Evolutionary conservation across 2,113 vertebrate genomes (phyloP), one percentile per base, ranked within the genome.

Genomic region (Ascaphus truei): DNA sequence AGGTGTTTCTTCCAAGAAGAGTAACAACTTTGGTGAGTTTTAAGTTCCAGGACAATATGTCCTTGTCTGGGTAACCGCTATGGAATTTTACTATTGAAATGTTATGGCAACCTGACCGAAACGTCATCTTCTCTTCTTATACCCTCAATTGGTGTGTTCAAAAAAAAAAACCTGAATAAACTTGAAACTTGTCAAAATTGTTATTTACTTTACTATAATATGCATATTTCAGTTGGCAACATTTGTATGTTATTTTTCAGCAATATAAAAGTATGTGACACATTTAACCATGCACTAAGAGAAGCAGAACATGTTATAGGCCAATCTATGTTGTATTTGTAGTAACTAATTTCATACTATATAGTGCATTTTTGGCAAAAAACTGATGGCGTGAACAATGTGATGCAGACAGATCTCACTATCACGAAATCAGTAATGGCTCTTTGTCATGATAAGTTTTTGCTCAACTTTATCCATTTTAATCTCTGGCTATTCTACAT

Each of bases 151-250:
- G 79, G 77, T 62, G 20, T 48, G 71, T 62, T n/a, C 60, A 81
- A 78, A 77, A 81, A 63, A 56, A 80, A 78, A 77, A 85, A 88
- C 82, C 84, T 84, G 81, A 85, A 77, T 80, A 84, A 84, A 79
- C 79, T 81, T 73, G 68, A 79, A 69, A 76, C 5, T 48, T 82
- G 79, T 85, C 75, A 81, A 79, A 81, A 85, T 79, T 82, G 75
- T 71, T 39, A 68, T 78, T 81, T 84, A 61, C 72, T 68, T 20
- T 2, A 36, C 80, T 81, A 76, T 76, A 81, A 59, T 1, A 30
- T 68, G 47, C 67, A 69, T 78, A 45, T 86, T 85, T 84, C 81
- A 79, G 27, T 66, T 84, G 84, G 79, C 79, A 80, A n/a, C 10
- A 20, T 41, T 26, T 55, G 50, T 43, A 27, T 22, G 23, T 26